Conservation (phyloP, 2,113 vertebrate genomes). For the Cephalopterus ornatus region DNA sequence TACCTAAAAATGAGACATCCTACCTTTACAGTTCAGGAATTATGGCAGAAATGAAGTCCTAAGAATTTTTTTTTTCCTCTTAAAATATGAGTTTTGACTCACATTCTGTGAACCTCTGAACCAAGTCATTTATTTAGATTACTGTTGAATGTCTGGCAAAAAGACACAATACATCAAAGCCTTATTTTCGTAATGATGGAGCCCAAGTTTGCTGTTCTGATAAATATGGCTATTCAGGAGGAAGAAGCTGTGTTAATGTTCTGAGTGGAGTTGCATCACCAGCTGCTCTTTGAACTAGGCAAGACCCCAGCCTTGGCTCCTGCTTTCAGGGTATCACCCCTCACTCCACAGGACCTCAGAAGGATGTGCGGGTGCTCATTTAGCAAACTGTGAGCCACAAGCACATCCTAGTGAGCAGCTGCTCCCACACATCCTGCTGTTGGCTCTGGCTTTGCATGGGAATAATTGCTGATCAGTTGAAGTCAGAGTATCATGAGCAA, state of each 20-base stretch:
- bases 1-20: slow-evolving; percentile 29
- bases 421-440: not conserved
- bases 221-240: not conserved
- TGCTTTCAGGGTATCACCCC: not conserved
- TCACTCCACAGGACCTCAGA: not conserved
- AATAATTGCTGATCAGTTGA: not conserved
- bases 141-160: slow-evolving; percentile 29
- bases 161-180: slow-evolving; percentile 1
- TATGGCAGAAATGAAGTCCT: slow-evolving; percentile 8
- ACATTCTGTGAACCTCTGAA: slow-evolving; percentile 7
- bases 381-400: not conserved
- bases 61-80: not conserved
- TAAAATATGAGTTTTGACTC: slow-evolving; percentile 49
- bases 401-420: fast-evolving
- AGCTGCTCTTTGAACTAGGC: not conserved
- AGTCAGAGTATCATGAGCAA: fast-evolving
- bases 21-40: slow-evolving; percentile 18
- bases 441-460: fast-evolving
- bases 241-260: not conserved
- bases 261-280: not conserved
- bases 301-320: not conserved
- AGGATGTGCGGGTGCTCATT: fast-evolving
- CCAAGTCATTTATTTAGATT: slow-evolving; percentile 27
- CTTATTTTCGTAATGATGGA: slow-evolving; percentile 7
- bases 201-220: not conserved